phyloP scores from a whole-genome alignment of 2,797 vertebrate species.

The Tangara arthus region DNA sequence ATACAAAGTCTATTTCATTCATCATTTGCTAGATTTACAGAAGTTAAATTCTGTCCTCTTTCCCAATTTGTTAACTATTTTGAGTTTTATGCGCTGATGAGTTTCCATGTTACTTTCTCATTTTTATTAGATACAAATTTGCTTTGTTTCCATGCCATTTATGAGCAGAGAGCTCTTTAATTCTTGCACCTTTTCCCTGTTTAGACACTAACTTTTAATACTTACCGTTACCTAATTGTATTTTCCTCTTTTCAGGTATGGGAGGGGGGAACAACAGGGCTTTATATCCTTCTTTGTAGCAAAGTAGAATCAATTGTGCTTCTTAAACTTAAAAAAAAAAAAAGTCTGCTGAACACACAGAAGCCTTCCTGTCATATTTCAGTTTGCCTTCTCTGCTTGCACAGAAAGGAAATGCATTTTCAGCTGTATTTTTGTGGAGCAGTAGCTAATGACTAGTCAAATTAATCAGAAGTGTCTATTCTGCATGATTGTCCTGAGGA shows the following conservation, averaged over 20 bases:
- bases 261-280: background rate
- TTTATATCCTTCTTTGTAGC: background rate
- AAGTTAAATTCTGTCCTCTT: background rate
- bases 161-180: background rate
- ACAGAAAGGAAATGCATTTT: constrained; percentile 11
- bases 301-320: background rate
- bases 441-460: background rate
- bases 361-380: background rate
- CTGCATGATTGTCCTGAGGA: background rate
- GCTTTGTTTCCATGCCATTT: background rate
- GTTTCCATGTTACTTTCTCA: background rate
- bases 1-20: background rate
- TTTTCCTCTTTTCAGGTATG: background rate
- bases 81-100: background rate
- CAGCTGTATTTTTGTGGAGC: constrained; percentile 30
- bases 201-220: background rate
- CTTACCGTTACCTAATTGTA: background rate
- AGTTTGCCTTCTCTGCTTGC: background rate
- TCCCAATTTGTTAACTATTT: background rate
- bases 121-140: background rate
- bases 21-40: background rate
- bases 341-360: background rate
- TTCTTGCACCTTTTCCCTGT: background rate
- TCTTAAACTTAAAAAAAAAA: background rate
- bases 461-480: constrained; percentile 17